phyloP scores from a whole-genome alignment of 2,888 invertebrate species.

The Cantharis lateralis region DNA sequence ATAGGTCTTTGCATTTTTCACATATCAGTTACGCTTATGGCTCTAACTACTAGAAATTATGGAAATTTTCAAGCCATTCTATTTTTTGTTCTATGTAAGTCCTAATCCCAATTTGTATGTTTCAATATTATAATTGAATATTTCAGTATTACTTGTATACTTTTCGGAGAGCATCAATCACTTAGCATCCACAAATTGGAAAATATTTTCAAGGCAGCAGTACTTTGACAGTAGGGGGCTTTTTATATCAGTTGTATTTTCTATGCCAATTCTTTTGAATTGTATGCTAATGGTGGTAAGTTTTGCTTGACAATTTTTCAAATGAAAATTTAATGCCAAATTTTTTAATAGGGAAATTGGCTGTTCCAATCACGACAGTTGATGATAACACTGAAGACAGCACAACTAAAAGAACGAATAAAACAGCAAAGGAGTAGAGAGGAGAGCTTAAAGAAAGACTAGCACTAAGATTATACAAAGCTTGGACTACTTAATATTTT shows the following conservation, averaged over 20 bases:
- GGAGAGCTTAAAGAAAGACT: background rate
- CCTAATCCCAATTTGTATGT: slow-evolving; percentile 14
- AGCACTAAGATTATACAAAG: background rate
- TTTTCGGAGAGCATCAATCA: slow-evolving; percentile 91
- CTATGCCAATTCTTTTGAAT: slow-evolving; percentile 89
- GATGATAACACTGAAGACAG: slow-evolving; percentile 83
- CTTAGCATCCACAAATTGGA: slow-evolving; percentile 86
- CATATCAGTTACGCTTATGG: slow-evolving; percentile 75
- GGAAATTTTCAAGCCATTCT: slow-evolving; percentile 85
- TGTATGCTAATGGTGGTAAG: slow-evolving; percentile 94
- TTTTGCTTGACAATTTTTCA: slow-evolving; percentile 41
- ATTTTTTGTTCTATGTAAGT: slow-evolving; percentile 81
- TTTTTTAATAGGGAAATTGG: slow-evolving; percentile 78
- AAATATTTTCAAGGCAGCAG: slow-evolving; percentile 85
- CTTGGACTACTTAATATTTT: background rate
- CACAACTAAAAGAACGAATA: slow-evolving; percentile 74
- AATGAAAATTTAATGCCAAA: slow-evolving; percentile 21
- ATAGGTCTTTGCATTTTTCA: slow-evolving; percentile 78
- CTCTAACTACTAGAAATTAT: slow-evolving; percentile 81
- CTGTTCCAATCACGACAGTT: slow-evolving; percentile 86
- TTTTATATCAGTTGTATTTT: slow-evolving; percentile 92
- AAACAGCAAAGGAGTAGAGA: slow-evolving; percentile 49
- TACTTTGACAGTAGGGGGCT: slow-evolving; percentile 93
- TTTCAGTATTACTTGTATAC: slow-evolving; percentile 83
- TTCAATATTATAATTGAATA: slow-evolving; percentile 32